phyloP scores from a whole-genome alignment of 2,888 invertebrate species.

The Conomelus anceps region DNA sequence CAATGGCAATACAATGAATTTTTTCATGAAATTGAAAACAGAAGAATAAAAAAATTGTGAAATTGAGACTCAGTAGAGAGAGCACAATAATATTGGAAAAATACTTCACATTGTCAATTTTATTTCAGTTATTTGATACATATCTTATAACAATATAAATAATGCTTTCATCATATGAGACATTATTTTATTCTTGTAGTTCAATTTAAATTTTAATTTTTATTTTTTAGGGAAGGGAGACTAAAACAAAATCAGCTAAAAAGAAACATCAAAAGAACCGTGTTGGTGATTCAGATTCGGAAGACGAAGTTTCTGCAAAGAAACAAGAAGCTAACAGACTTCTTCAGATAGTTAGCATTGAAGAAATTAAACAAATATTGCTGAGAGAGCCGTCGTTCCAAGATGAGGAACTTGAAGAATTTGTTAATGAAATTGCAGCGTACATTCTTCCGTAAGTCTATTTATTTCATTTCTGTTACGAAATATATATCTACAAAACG shows the following conservation, averaged over 20 bases:
- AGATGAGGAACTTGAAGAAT: conserved; percentile 65
- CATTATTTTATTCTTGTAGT: no score
- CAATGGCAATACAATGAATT: no score
- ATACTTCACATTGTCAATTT: no score
- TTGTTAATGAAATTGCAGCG: conserved; percentile 60
- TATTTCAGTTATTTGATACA: no score
- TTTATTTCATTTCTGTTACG: not conserved
- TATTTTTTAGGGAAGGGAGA: conserved; percentile 65
- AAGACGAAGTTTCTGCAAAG: conserved; percentile 49
- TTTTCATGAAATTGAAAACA: no score
- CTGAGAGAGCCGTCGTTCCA: conserved; percentile 48
- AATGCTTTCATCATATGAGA: no score
- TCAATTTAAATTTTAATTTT: conserved; percentile 13
- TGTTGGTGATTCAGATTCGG: conserved; percentile 60
- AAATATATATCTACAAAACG: not conserved
- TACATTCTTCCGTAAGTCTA: conserved; percentile 57
- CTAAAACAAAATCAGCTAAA: conserved; percentile 89
- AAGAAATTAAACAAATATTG: conserved; percentile 62
- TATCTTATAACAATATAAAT: no score
- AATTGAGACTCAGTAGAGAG: no score
- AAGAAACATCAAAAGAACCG: conserved; percentile 53
- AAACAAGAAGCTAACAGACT: conserved; percentile 44
- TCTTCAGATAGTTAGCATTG: conserved; percentile 57
- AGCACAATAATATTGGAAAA: no score
- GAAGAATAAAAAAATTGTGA: no score